Evolutionary conservation across 2,113 vertebrate genomes (phyloP).

Genomic region (Psilopogon haemacephalus): DNA sequence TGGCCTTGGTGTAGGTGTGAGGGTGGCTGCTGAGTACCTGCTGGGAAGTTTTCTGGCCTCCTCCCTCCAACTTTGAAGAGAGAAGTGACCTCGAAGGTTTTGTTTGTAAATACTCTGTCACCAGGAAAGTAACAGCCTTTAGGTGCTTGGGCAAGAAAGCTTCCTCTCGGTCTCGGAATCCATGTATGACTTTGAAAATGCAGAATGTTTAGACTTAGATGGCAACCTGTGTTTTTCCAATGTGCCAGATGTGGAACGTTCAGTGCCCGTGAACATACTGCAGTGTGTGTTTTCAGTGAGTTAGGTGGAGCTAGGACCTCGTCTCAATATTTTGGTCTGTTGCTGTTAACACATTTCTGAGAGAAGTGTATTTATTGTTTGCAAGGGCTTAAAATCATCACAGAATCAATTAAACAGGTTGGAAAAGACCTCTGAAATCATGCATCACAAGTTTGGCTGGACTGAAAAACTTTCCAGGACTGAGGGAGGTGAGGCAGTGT

Average conservation of each 20-base stretch:
- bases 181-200: background rate
- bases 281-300: background rate
- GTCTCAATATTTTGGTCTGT: accelerated
- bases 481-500: background rate
- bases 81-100: background rate
- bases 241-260: background rate
- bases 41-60: background rate
- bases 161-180: background rate
- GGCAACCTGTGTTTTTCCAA: background rate
- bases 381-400: background rate
- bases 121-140: background rate
- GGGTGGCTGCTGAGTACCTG: background rate
- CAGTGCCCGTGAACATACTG: background rate
- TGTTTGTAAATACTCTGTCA: background rate
- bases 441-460: background rate
- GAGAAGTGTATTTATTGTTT: background rate
- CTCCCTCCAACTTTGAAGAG: background rate
- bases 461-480: background rate
- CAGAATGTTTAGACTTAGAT: background rate
- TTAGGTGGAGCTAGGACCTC: background rate
- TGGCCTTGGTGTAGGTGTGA: accelerated
- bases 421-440: too few species aligned
- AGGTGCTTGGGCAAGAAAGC: background rate
- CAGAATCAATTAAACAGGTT: too few species aligned
- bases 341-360: background rate